Evolutionary conservation across 2,113 vertebrate genomes (phyloP).

Genomic region (Brachyhypopomus gauderio): DNA sequence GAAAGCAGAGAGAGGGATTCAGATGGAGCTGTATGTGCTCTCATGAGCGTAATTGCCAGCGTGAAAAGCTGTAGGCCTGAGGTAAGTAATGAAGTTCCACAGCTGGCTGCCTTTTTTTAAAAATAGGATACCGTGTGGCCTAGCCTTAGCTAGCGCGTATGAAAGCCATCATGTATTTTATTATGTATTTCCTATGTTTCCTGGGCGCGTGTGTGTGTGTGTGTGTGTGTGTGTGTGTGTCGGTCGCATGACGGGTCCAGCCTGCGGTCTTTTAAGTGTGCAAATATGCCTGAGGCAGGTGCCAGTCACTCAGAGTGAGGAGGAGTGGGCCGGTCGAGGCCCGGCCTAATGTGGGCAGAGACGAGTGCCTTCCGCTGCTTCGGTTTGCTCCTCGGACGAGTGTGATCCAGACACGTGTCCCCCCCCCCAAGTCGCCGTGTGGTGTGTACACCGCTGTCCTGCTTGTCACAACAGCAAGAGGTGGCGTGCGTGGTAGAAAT

Average conservation of each 20-base stretch:
- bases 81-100: slow-evolving; percentile 26
- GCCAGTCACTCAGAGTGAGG: slow-evolving; percentile 8
- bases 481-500: neutral
- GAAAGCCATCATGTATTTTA: no score
- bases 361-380: neutral
- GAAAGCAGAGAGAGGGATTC: slow-evolving; percentile 38
- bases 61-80: slow-evolving; percentile 15
- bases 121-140: neutral
- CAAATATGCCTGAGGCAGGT: slow-evolving; percentile 13
- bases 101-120: neutral
- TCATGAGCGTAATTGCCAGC: slow-evolving; percentile 26
- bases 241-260: slow-evolving; percentile 9
- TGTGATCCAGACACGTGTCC: slow-evolving; percentile 8
- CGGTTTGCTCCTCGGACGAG: neutral
- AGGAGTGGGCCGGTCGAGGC: neutral
- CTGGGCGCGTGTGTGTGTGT: neutral
- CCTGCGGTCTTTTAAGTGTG: neutral
- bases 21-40: slow-evolving; percentile 28
- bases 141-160: neutral
- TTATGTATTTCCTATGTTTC: no score
- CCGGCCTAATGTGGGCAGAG: neutral
- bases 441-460: neutral
- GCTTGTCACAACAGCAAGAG: neutral
- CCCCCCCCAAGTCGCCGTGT: neutral
- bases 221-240: slow-evolving; percentile 5